Base-by-base conservation (phyloP, 2,888 invertebrate species). In the Papilio demoleus region DNA sequence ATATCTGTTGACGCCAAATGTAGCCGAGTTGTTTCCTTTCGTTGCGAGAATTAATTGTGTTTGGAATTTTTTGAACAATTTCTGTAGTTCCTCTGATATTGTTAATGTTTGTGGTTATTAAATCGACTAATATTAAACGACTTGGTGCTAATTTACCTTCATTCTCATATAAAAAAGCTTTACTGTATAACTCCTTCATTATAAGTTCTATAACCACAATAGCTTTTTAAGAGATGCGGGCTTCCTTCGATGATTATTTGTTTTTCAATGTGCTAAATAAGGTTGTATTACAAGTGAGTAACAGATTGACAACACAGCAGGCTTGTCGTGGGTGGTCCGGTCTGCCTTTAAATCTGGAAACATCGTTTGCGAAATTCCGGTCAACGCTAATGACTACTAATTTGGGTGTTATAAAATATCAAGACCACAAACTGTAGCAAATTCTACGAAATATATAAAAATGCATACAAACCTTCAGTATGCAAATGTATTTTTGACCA, bases 281-380 rank as follows among this genome's bases (percentile, higher is more conserved):
- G 53, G 12, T 53, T 53, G 9, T n/a, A 31, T 27, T 27, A 50
- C 50, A 50, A 50, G 14, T n/a, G n/a, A n/a, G n/a, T 31, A 53
- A 53, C 53, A 31, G 27, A 31, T 50, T 27, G n/a, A 50, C 50
- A n/a, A 24, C 17, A 31, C 31, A 12, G 6, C 3, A 53, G 9
- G n/a, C 27, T 31, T 53, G 31, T 31, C 53, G 53, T 53, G 53
- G 53, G 53, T 53, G 53, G 53, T 53, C 53, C 53, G 27, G 14
- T n/a, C 53, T n/a, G n/a, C 17, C n/a, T 31, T 53, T 53, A 53
- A 53, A 53, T 53, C 5, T 31, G n/a, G 50, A 53, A 31, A 31
- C 53, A n/a, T n/a, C 53, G 53, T n/a, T n/a, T 31, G 53, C 17
- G 53, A 53, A 53, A 53, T 53, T 53, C 53, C 27, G 53, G n/a